phyloP scores from a whole-genome alignment of 2,888 invertebrate species.

The Actias luna region DNA sequence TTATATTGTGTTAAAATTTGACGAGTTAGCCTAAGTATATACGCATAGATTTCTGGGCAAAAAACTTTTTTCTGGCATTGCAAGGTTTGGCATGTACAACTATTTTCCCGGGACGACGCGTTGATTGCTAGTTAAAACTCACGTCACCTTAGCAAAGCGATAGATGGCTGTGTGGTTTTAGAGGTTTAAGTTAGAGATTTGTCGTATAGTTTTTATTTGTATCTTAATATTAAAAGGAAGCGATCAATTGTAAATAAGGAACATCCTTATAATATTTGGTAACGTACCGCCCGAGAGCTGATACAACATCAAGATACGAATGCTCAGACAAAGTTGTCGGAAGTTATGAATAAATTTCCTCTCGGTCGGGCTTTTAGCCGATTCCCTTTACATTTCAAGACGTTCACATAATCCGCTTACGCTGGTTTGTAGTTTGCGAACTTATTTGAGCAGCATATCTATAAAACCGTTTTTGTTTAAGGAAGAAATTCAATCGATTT shows the following conservation, averaged over 20 bases:
- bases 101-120: too few relatives aligned
- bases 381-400: constrained; percentile 37
- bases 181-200: too few relatives aligned
- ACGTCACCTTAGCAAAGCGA: too few relatives aligned
- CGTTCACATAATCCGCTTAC: constrained; percentile 34
- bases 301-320: constrained; percentile 11
- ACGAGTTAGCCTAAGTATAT: too few relatives aligned
- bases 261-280: not conserved
- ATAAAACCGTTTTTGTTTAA: not conserved
- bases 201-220: not conserved
- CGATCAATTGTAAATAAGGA: not conserved
- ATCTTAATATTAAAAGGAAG: constrained; percentile 3
- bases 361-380: constrained; percentile 30
- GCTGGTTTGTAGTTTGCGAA: constrained; percentile 7
- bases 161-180: too few relatives aligned
- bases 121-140: too few relatives aligned
- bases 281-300: not conserved
- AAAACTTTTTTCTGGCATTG: too few relatives aligned
- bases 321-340: constrained; percentile 25
- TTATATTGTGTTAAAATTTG: too few relatives aligned
- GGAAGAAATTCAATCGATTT: not conserved
- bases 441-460: constrained; percentile 4
- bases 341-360: constrained; percentile 47
- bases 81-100: too few relatives aligned
- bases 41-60: too few relatives aligned